Evolutionary conservation across 2,113 vertebrate genomes (phyloP).

Genomic region (Synodontis membranacea): DNA sequence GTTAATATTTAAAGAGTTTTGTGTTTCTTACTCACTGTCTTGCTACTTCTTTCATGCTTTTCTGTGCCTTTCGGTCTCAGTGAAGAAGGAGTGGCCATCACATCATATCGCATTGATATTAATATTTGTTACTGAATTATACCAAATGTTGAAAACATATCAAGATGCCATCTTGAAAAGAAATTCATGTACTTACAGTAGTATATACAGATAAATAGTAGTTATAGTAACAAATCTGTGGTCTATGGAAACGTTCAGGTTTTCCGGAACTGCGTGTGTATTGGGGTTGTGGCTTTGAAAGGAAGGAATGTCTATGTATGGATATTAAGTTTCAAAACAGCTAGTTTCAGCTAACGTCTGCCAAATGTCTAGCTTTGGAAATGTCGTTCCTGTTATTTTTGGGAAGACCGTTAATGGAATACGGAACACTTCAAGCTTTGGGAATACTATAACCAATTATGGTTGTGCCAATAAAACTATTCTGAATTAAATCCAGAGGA

Average conservation of each 20-base stretch:
- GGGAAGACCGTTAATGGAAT: background rate
- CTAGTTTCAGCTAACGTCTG: background rate
- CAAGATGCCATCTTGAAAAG: background rate
- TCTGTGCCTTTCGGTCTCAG: background rate
- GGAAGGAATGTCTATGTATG: background rate
- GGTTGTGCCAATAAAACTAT: background rate
- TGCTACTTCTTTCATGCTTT: background rate
- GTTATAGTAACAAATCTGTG: background rate
- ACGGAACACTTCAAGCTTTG: background rate
- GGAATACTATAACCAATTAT: background rate
- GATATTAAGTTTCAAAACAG: background rate
- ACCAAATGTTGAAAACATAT: background rate
- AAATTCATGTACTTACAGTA: background rate
- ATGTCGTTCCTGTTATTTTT: background rate
- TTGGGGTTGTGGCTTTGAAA: background rate
- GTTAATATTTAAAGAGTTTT: background rate
- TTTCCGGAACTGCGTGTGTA: background rate
- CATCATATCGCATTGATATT: background rate
- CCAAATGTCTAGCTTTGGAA: background rate
- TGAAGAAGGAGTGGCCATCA: background rate
- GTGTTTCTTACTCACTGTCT: background rate
- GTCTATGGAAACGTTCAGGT: background rate
- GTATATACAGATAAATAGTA: background rate
- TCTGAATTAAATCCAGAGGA: constrained; percentile 2
- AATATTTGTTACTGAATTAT: too few species aligned